Conservation (phyloP, 2,888 invertebrate genomes). For the Drosophila testacea region DNA sequence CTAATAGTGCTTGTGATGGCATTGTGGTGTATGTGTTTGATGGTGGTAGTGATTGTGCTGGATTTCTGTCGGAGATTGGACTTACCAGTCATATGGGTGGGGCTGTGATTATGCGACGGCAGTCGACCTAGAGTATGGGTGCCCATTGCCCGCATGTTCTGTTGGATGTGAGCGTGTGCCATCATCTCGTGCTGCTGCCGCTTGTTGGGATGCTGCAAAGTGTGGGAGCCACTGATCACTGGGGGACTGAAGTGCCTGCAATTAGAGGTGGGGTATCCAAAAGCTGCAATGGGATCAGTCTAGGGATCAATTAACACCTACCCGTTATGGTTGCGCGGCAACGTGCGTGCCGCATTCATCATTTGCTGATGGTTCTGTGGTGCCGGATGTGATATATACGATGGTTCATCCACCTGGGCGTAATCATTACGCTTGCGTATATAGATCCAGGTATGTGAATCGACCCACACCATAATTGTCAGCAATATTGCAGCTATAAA, state of each 20-base stretch:
- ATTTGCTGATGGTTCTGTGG: conserved; percentile 86
- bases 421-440: conserved; percentile 94
- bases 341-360: conserved; percentile 86
- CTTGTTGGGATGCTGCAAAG: conserved; percentile 85
- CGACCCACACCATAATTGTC: conserved; percentile 96
- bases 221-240: conserved; percentile 85
- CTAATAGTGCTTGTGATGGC: conserved; percentile 29
- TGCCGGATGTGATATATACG: conserved; percentile 85
- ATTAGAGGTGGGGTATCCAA: conserved; percentile 41
- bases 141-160: conserved; percentile 86
- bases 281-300: conserved; percentile 60
- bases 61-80: conserved; percentile 6
- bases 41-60: conserved; percentile 14
- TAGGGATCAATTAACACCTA: conserved; percentile 68
- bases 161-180: conserved; percentile 86
- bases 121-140: conserved; percentile 90
- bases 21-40: conserved; percentile 17
- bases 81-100: conserved; percentile 86
- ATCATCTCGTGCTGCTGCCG: conserved; percentile 85
- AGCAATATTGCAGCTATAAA: conserved; percentile 94
- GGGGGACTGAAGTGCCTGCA: conserved; percentile 85
- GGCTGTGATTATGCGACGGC: conserved; percentile 88
- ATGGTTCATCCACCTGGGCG: conserved; percentile 93
- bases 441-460: conserved; percentile 98
- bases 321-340: conserved; percentile 86